Conservation (phyloP, 2,113 vertebrate species). For the Bagarius yarrelli region DNA sequence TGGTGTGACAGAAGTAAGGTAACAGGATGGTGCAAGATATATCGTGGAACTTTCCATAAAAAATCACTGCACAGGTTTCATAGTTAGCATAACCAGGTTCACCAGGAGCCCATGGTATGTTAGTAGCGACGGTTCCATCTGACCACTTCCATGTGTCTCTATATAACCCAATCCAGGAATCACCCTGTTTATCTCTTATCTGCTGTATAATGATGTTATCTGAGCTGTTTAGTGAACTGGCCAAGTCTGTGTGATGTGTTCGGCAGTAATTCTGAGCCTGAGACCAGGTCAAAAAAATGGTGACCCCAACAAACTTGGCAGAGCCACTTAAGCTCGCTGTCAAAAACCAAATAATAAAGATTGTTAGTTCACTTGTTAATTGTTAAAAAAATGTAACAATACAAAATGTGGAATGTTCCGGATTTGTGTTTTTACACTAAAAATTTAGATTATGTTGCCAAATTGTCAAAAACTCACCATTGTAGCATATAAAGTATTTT, state of each 20-base stretch:
- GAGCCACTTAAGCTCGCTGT: neutral
- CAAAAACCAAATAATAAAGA: neutral
- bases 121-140: neutral
- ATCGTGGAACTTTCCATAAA: neutral
- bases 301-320: neutral
- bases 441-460: neutral
- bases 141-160: too few species aligned
- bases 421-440: neutral
- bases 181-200: neutral
- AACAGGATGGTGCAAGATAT: rapidly evolving
- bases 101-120: neutral
- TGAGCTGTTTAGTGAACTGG: too few species aligned
- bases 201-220: neutral
- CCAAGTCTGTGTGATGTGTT: too few species aligned
- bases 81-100: neutral
- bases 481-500: conserved; percentile 3
- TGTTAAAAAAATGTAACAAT: neutral
- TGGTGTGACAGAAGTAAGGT: conserved; percentile 26
- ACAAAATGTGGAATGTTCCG: neutral
- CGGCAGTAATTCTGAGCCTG: too few species aligned
- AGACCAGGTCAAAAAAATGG: neutral
- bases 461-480: conserved; percentile 5
- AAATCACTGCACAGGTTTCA: neutral
- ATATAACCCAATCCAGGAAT: conserved; percentile 27
- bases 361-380: neutral